Evolutionary conservation across 2,797 vertebrate species (phyloP).

Genomic region (Odontamblyopus rebecca): DNA sequence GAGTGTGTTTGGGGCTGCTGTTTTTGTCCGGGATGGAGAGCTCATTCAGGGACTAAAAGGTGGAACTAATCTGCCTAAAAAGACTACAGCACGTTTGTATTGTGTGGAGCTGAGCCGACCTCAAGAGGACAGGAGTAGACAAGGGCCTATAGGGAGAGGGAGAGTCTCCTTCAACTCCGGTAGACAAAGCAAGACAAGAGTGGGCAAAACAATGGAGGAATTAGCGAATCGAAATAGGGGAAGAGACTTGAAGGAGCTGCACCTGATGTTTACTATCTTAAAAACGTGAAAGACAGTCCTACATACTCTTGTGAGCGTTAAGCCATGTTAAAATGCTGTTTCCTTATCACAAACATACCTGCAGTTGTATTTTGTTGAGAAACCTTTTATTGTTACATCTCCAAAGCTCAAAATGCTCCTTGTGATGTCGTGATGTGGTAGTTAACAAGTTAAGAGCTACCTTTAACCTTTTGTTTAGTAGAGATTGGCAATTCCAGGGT

Average conservation of each 20-base stretch:
- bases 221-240: neutral
- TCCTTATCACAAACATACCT: no score
- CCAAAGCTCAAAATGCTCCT: no score
- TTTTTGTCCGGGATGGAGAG: conserved; percentile 67
- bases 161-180: conserved; percentile 47
- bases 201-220: conserved; percentile 6
- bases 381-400: no score
- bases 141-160: conserved; percentile 56
- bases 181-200: neutral
- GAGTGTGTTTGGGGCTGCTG: conserved; percentile 55
- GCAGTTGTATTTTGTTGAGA: no score
- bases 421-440: no score
- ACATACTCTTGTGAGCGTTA: no score
- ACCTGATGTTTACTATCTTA: neutral
- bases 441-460: no score
- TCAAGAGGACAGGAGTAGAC: conserved; percentile 57
- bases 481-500: no score
- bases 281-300: no score
- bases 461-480: no score
- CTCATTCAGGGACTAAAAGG: conserved; percentile 73
- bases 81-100: conserved; percentile 62
- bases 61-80: conserved; percentile 79
- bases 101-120: conserved; percentile 63
- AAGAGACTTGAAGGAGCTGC: neutral
- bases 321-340: no score